Evolutionary conservation across 2,113 vertebrate species (phyloP).

Genomic region (Tetraodon nigroviridis): DNA sequence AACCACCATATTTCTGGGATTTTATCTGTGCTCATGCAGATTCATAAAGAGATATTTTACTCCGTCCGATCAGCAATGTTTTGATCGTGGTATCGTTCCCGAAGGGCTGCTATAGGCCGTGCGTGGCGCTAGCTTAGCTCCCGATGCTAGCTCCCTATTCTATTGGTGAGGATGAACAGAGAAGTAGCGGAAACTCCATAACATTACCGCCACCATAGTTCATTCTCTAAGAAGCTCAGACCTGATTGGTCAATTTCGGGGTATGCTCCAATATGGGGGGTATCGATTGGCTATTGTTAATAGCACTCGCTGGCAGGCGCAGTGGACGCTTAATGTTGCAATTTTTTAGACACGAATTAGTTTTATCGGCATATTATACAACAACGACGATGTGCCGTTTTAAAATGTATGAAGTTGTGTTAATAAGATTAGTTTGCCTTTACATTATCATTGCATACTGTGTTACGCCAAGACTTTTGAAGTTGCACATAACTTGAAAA

Average conservation of each 20-base stretch:
- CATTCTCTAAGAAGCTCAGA: conserved; percentile 13
- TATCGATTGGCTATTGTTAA: conserved; percentile 32
- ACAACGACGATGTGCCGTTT: neutral
- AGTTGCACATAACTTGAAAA: conserved; percentile 19
- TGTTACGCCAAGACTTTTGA: conserved; percentile 33
- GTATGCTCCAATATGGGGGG: neutral
- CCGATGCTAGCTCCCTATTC: conserved; percentile 58
- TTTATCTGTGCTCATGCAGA: conserved; percentile 66
- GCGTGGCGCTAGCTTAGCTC: conserved; percentile 63
- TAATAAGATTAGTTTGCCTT: conserved; percentile 2
- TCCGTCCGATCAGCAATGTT: conserved; percentile 39
- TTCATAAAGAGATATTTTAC: conserved; percentile 36
- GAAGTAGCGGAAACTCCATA: conserved; percentile 68
- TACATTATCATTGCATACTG: conserved; percentile 1
- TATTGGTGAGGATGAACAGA: conserved; percentile 56
- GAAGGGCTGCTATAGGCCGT: conserved; percentile 60
- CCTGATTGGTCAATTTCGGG: conserved; percentile 26
- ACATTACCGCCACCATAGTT: conserved; percentile 66
- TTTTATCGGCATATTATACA: neutral
- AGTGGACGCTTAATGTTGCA: conserved; percentile 12
- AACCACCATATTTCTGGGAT: conserved; percentile 76
- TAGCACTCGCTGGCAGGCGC: conserved; percentile 15
- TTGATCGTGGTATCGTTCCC: conserved; percentile 27
- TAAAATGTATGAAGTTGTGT: neutral
- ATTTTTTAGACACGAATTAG: neutral